Evolutionary conservation across 1,140 invertebrate species (phyloP), one percentile per base, ranked within the genome.

Genomic region (Tachypleus tridentatus): DNA sequence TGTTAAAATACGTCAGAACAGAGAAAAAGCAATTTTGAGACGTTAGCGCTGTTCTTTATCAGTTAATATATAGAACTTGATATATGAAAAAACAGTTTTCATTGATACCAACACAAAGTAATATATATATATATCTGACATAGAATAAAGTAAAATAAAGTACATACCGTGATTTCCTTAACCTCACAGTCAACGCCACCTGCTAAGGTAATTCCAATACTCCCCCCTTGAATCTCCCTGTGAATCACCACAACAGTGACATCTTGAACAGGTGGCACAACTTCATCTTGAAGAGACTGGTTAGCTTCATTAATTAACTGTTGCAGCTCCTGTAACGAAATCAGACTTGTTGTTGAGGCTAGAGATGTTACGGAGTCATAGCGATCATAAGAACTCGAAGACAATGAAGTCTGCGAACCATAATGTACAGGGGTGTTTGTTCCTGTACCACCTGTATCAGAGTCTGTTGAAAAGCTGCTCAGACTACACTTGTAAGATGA

Each of bases 151-250:
- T 29, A 29, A 29, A 29, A 29, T 29, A 29, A 29, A 29, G 29
- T 4, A 74, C 83, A 79, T 77, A 91, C 88, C 66, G 89, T 93
- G 60, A 93, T 91, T 77, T 93, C 88, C 77, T 93, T 93, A 67
- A 85, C 84, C 78, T 93, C 90, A 75, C 90, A 92, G 73, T 93
- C 91, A 4, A 85, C 83, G 4, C 91, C 91, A 57, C 90, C 91
- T 54, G 89, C 89, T 60, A 94, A 76, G 5, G 88, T 91, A 58
- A 93, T 87, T 10, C 91, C 91, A 56, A 93, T 85, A 72, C 87
- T 89, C 3, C 87, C 84, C 49, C 84, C 85, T 6, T 29, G 29
- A 29, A 29, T 29, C 29, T 29, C 29, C 29, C 29, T 29, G 29
- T 29, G 29, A 29, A 29, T 29, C 29, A 29, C 29, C 29, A 29